phyloP scores from a whole-genome alignment of 2,797 vertebrate genomes.

The Enteromius fasciolatus region DNA sequence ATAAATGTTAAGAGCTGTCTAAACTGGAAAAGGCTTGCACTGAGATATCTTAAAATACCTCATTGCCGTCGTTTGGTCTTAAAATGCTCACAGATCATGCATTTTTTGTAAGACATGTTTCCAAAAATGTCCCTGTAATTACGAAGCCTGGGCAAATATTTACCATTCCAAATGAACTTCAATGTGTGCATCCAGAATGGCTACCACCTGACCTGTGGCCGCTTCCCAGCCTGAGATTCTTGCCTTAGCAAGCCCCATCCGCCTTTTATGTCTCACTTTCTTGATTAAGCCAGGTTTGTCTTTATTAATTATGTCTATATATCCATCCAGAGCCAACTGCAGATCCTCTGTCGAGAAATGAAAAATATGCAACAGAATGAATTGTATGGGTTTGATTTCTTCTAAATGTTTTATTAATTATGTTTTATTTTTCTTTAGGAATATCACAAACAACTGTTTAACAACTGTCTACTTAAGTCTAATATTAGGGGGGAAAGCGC shows the following conservation, averaged over 20 bases:
- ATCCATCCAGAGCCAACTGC: constrained; percentile 66
- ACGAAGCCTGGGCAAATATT: not conserved
- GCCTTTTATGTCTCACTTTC: constrained; percentile 71
- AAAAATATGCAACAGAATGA: not conserved
- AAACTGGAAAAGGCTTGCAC: too few relatives aligned
- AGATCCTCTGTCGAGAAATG: constrained; percentile 69
- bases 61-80: too few relatives aligned
- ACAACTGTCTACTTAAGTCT: too few relatives aligned
- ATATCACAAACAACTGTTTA: not conserved
- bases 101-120: too few relatives aligned
- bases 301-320: constrained; percentile 66
- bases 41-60: too few relatives aligned
- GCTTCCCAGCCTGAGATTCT: constrained; percentile 76
- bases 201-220: constrained; percentile 78
- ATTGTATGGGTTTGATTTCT: too few relatives aligned
- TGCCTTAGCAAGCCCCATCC: constrained; percentile 78
- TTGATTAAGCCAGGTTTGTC: constrained; percentile 70
- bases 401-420: not conserved
- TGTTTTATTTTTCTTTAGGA: not conserved
- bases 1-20: too few relatives aligned
- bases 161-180: constrained; percentile 78
- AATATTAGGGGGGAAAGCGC: too few relatives aligned
- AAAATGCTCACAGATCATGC: too few relatives aligned
- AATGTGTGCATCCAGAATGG: constrained; percentile 82
- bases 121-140: too few relatives aligned